A percentile compares a stretch with the other conserved stretches of the same genome.
These are phyloP conservation scores for Ashinkailepas kermadecensis DNA, from an alignment of 2,888 invertebrate species.

Conservation along the genomic window DNA sequence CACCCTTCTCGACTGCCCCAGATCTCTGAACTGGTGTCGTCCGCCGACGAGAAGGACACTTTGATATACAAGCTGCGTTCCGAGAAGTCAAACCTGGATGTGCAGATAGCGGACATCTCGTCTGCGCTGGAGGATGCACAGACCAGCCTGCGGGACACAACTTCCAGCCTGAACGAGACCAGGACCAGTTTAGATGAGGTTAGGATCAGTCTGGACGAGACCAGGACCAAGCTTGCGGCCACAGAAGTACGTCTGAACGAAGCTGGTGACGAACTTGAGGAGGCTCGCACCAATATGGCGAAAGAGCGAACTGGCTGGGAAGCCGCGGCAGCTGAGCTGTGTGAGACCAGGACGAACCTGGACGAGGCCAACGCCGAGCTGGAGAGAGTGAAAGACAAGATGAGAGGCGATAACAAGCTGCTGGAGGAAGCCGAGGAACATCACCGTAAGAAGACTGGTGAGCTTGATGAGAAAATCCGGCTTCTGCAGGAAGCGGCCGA, in stretches of 20 bases:
- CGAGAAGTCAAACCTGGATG: background rate
- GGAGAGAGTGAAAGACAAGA: background rate
- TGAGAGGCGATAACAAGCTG: background rate
- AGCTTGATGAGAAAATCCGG: background rate
- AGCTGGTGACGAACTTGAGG: background rate
- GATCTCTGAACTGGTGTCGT: background rate
- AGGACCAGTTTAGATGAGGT: background rate
- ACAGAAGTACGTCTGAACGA: background rate
- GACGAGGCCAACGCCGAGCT: background rate
- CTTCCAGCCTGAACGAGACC: background rate
- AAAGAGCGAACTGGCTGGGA: background rate
- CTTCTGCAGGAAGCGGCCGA: background rate
- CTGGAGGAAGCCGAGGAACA: background rate
- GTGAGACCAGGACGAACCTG: background rate
- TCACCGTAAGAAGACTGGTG: background rate
- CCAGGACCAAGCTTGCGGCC: background rate
- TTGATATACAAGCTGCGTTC: background rate
- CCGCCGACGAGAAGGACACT: background rate
- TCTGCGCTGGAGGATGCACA: background rate
- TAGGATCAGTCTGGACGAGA: background rate
- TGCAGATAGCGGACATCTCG: background rate
- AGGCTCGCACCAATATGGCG: background rate
- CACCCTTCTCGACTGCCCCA: background rate
- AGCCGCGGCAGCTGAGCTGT: background rate
- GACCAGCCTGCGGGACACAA: background rate